Evolutionary conservation across 1,140 invertebrate genomes (phyloP), one percentile per base, ranked within the genome.

Genomic region (Leptoteleia sp.): DNA sequence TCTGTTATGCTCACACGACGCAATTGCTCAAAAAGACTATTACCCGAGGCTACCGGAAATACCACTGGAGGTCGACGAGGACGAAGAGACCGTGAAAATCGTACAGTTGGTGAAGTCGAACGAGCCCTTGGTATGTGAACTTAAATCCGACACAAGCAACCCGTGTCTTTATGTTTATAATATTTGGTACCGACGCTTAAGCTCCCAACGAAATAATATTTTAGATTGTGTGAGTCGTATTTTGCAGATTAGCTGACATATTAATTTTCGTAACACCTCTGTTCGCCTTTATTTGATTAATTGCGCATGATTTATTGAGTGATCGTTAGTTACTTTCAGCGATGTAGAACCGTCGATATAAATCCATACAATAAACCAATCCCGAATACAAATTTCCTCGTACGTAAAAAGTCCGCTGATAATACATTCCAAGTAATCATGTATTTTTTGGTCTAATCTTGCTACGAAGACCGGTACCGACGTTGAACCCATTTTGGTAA

Each of bases 51-150:
- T 98, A 61, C 95, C 96, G 0, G 95, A 97, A 83, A 93, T 97
- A 76, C 96, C 96, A 17, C 85, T 94, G 40, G 96, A 97, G 84
- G 93, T 95, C 9, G 96, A 97, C 85, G 95, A 97, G 83, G 96
- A 96, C 85, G 97, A 98, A 88, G 96, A 97, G 87, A 97, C 97
- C 22, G 94, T 99, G 50, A 98, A 99, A 91, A 98, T 99, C 88
- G 97, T 99, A 16, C 96, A 98, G 89, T 91, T 99, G 59, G 96
- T 98, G 17, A 99, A 99, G 89, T 97, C 96, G 88, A 96, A 98
- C 88, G 97, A 99, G 90, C 97, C 97, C 37, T 90, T 99, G 95
- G 97, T 98, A 93, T 81, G 81, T 84, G 45, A n/a, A 48, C 42
- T 37, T 31, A 45, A 55, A 43, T 31, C 37, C 65, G 35, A 61